A percentile compares a stretch with the other conserved stretches of the same genome.
These are phyloP conservation scores for Orientallactaga bullata DNA, from an alignment of 2,113 vertebrate genomes.

Conservation along the genomic window DNA sequence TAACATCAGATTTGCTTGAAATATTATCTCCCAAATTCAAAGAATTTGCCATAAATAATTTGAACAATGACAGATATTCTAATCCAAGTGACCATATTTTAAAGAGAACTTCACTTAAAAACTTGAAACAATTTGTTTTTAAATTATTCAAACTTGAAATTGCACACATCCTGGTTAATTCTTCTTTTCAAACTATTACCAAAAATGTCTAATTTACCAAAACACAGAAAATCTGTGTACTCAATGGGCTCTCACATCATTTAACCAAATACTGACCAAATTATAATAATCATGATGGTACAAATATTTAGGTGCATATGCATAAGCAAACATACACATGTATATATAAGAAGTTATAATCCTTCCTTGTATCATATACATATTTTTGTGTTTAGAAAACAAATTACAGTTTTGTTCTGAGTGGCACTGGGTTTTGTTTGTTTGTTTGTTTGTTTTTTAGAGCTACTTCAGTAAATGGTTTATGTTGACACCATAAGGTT, in stretches of 20 bases:
- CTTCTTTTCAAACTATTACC: conserved; percentile 20
- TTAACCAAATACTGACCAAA: background rate
- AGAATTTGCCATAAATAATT: background rate
- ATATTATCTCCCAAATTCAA: conserved; percentile 25
- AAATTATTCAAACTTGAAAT: conserved; percentile 39
- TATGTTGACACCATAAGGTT: background rate
- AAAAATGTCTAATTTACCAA: conserved; percentile 40
- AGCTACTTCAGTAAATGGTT: conserved; percentile 25
- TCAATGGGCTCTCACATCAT: background rate
- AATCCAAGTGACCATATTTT: background rate
- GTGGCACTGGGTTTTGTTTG: no score
- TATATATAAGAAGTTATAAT: background rate
- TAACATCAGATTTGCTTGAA: conserved; percentile 22
- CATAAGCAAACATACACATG: background rate
- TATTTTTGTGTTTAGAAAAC: conserved; percentile 2
- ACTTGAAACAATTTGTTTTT: conserved; percentile 6
- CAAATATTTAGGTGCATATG: background rate
- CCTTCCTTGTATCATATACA: background rate
- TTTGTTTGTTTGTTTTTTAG: conserved; percentile 45
- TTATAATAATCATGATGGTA: background rate
- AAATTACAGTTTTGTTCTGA: conserved; percentile 42
- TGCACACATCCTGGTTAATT: background rate
- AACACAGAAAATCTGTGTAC: background rate
- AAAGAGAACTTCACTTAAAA: background rate
- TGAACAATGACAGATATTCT: background rate